Conservation (phyloP, 2,888 invertebrate species). For the Spisula solida region DNA sequence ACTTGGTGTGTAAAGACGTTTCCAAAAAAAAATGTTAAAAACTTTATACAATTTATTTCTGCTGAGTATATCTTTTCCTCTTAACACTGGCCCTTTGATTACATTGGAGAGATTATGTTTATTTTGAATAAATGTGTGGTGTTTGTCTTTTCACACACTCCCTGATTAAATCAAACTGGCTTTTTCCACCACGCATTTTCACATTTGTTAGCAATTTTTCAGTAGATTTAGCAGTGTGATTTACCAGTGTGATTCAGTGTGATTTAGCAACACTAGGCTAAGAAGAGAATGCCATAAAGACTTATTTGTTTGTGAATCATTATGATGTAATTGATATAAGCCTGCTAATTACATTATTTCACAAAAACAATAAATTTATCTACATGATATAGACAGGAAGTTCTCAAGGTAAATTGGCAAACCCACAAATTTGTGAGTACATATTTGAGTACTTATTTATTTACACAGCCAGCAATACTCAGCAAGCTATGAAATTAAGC, state of each 20-base stretch:
- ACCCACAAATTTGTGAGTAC: neutral
- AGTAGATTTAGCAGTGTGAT: neutral
- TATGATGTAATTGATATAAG: neutral
- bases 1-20: neutral
- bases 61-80: neutral
- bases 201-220: constrained; percentile 10
- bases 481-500: neutral
- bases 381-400: neutral
- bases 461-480: neutral
- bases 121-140: constrained; percentile 12
- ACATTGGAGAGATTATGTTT: constrained; percentile 21
- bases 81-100: constrained; percentile 7
- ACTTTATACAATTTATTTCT: neutral
- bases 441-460: neutral
- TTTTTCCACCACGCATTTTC: neutral
- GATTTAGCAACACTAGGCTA: neutral
- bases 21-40: neutral
- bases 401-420: neutral
- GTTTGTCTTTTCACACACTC: neutral
- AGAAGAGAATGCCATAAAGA: neutral
- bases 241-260: too few species aligned
- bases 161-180: neutral
- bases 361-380: neutral
- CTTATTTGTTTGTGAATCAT: neutral
- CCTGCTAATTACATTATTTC: neutral